A percentile compares a stretch with the other conserved stretches of the same genome.
phyloP scores from a whole-genome alignment of 2,113 vertebrate genomes.

The Strix uralensis region DNA sequence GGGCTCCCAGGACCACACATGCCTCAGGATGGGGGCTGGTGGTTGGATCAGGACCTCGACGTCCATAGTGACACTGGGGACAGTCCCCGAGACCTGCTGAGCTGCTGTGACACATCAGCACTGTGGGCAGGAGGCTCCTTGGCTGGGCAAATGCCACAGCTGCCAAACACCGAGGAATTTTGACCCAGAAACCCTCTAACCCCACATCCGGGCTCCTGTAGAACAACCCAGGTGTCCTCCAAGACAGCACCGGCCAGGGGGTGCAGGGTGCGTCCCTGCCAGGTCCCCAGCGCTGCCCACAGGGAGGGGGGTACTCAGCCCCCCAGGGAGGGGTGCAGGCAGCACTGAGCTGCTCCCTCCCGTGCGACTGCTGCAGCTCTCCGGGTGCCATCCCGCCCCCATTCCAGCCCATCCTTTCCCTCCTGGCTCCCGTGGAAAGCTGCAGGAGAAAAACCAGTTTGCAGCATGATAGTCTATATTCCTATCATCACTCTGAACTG shows the following conservation, averaged over 20 bases:
- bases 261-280: fast-evolving
- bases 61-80: background rate
- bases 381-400: background rate
- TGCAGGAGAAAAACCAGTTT: background rate
- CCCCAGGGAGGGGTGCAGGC: background rate
- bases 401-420: fast-evolving
- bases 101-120: background rate
- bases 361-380: background rate
- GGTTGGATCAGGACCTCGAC: background rate
- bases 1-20: background rate
- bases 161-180: background rate
- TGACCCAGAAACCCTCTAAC: background rate
- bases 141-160: fast-evolving
- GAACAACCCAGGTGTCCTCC: background rate
- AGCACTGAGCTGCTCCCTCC: background rate
- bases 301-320: too few species aligned
- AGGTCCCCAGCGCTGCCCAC: background rate
- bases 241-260: fast-evolving
- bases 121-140: background rate
- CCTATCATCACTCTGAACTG: background rate
- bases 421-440: background rate
- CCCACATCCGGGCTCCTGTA: background rate
- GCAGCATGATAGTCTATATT: fast-evolving
- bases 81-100: too few species aligned
- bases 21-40: background rate